These are phyloP conservation scores for Eonycteris spelaea DNA, from an alignment of 2,113 vertebrate species.

Conservation along the genomic window DNA sequence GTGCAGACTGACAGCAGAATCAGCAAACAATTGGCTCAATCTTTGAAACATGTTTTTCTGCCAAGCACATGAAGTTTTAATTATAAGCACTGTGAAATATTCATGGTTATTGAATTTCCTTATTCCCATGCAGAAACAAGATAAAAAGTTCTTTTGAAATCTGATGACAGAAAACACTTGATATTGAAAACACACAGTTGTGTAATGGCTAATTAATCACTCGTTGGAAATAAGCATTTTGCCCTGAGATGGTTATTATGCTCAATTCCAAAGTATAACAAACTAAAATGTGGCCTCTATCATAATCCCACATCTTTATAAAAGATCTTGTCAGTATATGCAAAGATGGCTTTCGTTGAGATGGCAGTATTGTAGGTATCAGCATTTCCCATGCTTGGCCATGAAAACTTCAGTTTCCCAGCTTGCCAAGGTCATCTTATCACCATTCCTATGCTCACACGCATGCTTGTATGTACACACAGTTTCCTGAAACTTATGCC, in stretches of 20 bases:
- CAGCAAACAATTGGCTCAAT: slow-evolving; percentile 64
- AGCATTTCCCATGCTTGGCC: background rate
- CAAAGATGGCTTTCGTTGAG: background rate
- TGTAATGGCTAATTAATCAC: slow-evolving; percentile 76
- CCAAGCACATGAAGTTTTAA: slow-evolving; percentile 83
- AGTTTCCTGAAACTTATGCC: background rate
- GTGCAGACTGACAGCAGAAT: slow-evolving; percentile 33
- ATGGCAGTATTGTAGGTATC: background rate
- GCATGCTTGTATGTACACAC: background rate
- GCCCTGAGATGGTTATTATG: slow-evolving; percentile 45
- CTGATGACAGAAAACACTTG: slow-evolving; percentile 78
- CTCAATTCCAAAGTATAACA: background rate
- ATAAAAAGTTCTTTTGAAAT: slow-evolving; percentile 83
- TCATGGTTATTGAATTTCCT: slow-evolving; percentile 75
- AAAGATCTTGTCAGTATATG: background rate
- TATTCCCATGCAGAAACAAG: slow-evolving; percentile 74
- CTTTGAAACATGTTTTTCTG: slow-evolving; percentile 64
- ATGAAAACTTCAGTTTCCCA: background rate
- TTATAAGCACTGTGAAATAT: slow-evolving; percentile 82
- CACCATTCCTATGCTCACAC: background rate
- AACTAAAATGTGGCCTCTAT: slow-evolving; percentile 25
- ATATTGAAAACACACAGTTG: slow-evolving; percentile 67
- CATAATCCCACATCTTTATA: background rate
- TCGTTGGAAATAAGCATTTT: slow-evolving; percentile 75
- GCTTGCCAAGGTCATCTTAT: background rate